Percentiles rank a stretch among this genome's conserved stretches.
These are phyloP conservation scores for Sisyra nigra DNA, from an alignment of 2,888 invertebrate genomes.

Conservation along the genomic window DNA sequence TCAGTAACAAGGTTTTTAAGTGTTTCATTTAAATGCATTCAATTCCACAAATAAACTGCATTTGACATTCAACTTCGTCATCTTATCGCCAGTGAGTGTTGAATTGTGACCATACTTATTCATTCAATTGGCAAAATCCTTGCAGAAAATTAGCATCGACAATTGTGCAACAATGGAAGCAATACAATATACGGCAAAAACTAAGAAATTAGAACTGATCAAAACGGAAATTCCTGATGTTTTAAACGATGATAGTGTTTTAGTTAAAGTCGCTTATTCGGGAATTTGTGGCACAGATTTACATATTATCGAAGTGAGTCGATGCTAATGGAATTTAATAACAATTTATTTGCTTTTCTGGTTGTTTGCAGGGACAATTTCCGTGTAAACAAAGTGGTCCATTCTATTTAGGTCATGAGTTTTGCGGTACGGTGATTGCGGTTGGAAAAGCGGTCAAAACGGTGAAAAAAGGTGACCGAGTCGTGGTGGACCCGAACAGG, in stretches of 20 bases:
- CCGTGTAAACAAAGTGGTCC: constrained; percentile 37
- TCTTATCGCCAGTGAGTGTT: too few relatives aligned
- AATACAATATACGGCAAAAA: constrained; percentile 33
- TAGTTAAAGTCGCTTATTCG: constrained; percentile 46
- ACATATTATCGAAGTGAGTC: constrained; percentile 48
- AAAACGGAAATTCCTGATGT: constrained; percentile 32
- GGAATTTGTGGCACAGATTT: constrained; percentile 61
- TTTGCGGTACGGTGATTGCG: constrained; percentile 40
- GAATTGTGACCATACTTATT: too few relatives aligned
- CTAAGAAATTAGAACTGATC: constrained; percentile 27
- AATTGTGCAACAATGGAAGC: constrained; percentile 41
- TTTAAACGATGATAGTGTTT: constrained; percentile 33
- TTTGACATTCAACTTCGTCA: too few relatives aligned
- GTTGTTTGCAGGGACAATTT: constrained; percentile 39
- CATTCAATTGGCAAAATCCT: too few relatives aligned
- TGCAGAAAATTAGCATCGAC: too few relatives aligned
- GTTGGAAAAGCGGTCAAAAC: constrained; percentile 36
- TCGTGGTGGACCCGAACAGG: constrained; percentile 53
- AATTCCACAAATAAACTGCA: too few relatives aligned
- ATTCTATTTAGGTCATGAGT: constrained; percentile 50
- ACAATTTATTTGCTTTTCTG: constrained; percentile 7
- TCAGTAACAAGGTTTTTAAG: too few relatives aligned
- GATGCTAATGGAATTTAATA: constrained; percentile 2
- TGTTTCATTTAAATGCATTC: too few relatives aligned
- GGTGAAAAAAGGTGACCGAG: constrained; percentile 45